Evolutionary conservation across 1,140 invertebrate species (phyloP), one percentile per base, ranked within the genome.

Genomic region (Cydia pomonella): DNA sequence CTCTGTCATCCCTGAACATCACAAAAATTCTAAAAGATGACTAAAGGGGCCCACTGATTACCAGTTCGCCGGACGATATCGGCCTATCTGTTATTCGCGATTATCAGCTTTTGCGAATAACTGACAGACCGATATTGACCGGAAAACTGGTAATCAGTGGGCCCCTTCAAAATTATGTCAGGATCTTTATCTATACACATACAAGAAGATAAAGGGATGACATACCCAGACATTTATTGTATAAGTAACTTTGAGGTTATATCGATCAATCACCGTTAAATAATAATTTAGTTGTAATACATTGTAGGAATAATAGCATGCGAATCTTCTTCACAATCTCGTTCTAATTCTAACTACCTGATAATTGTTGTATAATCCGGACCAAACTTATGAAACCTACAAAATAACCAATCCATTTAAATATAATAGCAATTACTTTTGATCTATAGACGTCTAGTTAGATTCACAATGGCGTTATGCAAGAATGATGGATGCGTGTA

Each of bases 351-450:
- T n/a, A 6, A 50, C 47, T n/a, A 33, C 33, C 13, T 18, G n/a
- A 33, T 66, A 16, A 66, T 66, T 66, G 63, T 66, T 66, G 63
- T 66, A 29, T 29, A 69, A 69, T 38, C 3, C 64, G 4, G 5
- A 38, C 6, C 9, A 41, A 38, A 16, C 64, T 69, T 69, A 69
- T 38, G 64, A 69, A 69, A 69, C 64, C 7, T 69, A 33, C 64
- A 69, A 33, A 38, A 69, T 69, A 33, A 38, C 29, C 29, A n/a
- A 59, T 59, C 9, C 64, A 69, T 38, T 69, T 69, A 69, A 69
- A 69, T 69, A 69, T 69, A 69, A 38, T 33, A 69, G 27, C 64
- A 69, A 69, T 69, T 69, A 69, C 64, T 33, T 38, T 69, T 69
- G 27, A 69, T 69, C 2, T 38, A 33, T 69, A 69, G 64, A 69